These are phyloP conservation scores for Lagorchestes hirsutus DNA, from an alignment of 2,797 vertebrate species.

Conservation along the genomic window DNA sequence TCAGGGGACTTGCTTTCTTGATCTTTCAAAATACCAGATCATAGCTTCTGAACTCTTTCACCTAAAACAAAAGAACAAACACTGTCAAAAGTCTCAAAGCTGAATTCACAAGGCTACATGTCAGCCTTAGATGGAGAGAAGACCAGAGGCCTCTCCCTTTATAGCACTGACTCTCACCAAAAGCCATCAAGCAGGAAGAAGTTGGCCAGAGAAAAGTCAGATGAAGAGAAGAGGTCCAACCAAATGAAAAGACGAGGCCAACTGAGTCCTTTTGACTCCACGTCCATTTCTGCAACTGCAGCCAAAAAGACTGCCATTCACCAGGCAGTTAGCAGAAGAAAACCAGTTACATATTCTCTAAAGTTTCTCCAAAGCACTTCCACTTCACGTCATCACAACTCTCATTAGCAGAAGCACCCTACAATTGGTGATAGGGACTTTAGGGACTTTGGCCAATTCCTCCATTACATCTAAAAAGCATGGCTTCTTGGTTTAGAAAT, in stretches of 20 bases:
- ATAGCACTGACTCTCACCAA: not conserved
- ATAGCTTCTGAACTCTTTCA: not conserved
- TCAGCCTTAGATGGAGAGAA: not conserved
- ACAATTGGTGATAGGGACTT: not conserved
- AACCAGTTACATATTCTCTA: not conserved
- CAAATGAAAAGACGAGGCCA: not conserved
- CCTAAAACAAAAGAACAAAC: not conserved
- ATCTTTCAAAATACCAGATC: not conserved
- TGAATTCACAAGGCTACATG: not conserved
- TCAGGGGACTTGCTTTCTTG: not conserved
- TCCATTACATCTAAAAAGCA: not conserved
- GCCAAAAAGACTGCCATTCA: not conserved
- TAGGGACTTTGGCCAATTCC: not conserved
- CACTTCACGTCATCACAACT: not conserved
- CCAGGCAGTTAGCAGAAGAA: not conserved
- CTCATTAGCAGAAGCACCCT: not conserved
- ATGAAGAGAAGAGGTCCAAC: not conserved
- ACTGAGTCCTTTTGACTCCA: not conserved
- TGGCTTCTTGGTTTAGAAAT: not conserved
- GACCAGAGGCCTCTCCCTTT: not conserved
- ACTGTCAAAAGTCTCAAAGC: not conserved
- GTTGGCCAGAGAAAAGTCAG: not conserved
- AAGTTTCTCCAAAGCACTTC: not conserved
- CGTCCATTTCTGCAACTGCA: not conserved
- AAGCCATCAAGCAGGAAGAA: not conserved